Evolutionary conservation across 2,113 vertebrate genomes (phyloP).

Genomic region (Dasyprocta punctata): DNA sequence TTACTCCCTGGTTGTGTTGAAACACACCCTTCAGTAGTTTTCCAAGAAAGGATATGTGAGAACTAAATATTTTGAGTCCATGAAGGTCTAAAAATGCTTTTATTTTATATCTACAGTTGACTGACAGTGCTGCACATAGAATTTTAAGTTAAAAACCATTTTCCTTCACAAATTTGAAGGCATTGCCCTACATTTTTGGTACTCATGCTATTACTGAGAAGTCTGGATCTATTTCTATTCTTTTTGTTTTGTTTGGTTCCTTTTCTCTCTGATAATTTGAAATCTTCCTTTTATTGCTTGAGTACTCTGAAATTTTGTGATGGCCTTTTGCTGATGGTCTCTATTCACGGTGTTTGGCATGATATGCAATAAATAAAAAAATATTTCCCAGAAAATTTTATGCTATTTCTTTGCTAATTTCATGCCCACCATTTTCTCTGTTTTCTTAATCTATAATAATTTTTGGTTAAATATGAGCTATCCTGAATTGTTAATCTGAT

Average conservation of each 20-base stretch:
- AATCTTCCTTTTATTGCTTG: neutral
- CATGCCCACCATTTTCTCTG: neutral
- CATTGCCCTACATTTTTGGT: neutral
- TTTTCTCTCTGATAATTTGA: neutral
- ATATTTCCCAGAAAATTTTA: neutral
- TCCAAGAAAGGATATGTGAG: neutral
- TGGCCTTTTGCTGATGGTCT: neutral
- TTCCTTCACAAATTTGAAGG: slow-evolving; percentile 15
- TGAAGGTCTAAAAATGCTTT: neutral
- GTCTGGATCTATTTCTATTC: neutral
- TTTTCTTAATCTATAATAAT: neutral
- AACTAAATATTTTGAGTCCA: neutral
- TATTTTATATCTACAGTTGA: neutral
- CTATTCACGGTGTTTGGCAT: neutral
- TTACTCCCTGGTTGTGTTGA: neutral
- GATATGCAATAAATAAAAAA: neutral
- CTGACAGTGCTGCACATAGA: neutral
- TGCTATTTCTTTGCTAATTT: slow-evolving; percentile 21
- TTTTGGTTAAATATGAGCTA: neutral
- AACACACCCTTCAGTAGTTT: neutral
- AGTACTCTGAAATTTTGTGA: neutral
- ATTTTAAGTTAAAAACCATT: neutral
- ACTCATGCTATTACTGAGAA: neutral
- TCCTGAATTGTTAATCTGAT: neutral
- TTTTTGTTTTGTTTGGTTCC: neutral